Conservation (phyloP, 2,113 vertebrate genomes). For the Cephalopholis sonnerati region DNA sequence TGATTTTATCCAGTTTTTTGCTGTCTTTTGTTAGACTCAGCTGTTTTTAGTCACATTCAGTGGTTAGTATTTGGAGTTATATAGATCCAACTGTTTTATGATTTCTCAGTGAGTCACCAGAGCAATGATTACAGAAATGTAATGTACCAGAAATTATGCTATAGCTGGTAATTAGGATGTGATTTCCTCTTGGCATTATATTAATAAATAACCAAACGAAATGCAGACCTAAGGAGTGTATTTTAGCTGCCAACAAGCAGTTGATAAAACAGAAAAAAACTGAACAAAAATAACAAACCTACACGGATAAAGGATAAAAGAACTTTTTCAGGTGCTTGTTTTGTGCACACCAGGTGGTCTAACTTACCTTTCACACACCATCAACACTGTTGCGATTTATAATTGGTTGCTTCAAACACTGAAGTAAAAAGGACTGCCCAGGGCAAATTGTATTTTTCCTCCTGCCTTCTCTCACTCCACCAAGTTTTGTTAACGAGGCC, state of each 20-base stretch:
- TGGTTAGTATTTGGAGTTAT: background rate
- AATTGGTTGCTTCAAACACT: slow-evolving; percentile 61
- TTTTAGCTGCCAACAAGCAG: background rate
- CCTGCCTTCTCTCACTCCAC: slow-evolving; percentile 45
- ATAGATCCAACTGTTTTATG: background rate
- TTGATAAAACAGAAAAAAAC: background rate
- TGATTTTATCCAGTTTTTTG: background rate
- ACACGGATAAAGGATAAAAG: slow-evolving; percentile 1
- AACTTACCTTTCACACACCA: slow-evolving; percentile 53
- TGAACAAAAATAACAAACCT: background rate
- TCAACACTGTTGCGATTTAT: slow-evolving; percentile 50
- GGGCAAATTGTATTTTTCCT: slow-evolving; percentile 52
- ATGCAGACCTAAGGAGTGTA: background rate
- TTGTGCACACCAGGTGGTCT: slow-evolving; percentile 43
- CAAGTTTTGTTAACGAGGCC: slow-evolving; percentile 57
- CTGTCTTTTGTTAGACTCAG: background rate
- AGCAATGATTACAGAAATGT: background rate
- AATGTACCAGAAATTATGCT: background rate
- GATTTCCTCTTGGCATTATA: background rate
- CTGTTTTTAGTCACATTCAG: background rate
- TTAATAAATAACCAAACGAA: background rate
- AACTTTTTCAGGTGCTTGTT: slow-evolving; percentile 38
- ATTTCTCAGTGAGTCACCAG: background rate
- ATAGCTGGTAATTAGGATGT: background rate
- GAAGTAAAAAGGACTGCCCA: slow-evolving; percentile 40